Conservation (phyloP, 2,888 invertebrate species). For the Thysanoteuthis rhombus region DNA sequence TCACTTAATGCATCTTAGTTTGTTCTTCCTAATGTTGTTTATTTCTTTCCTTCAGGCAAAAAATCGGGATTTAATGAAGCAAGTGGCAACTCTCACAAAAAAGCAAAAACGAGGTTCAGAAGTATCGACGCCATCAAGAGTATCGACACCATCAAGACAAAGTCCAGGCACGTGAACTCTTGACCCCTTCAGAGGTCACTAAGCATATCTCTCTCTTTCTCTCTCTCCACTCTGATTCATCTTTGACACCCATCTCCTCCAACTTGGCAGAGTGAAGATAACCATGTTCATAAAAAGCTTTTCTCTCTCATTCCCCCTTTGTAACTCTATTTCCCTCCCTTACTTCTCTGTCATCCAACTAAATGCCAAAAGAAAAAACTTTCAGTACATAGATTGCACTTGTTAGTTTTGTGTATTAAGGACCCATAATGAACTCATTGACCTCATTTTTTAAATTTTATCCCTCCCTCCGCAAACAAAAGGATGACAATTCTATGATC, state of each 20-base stretch:
- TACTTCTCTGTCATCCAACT: too few relatives aligned
- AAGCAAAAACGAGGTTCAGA: slow-evolving; percentile 53
- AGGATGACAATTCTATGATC: too few relatives aligned
- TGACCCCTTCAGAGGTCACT: neutral
- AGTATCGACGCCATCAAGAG: neutral
- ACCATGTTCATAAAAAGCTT: neutral
- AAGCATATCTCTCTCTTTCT: neutral
- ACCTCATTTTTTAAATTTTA: too few relatives aligned
- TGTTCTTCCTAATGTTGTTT: neutral
- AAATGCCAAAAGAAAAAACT: too few relatives aligned
- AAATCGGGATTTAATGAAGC: slow-evolving; percentile 83
- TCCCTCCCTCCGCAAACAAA: neutral
- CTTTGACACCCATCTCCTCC: neutral
- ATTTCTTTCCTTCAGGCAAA: slow-evolving; percentile 73
- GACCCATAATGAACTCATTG: too few relatives aligned
- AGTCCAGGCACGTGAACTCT: neutral
- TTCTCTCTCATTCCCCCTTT: neutral
- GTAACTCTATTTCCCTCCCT: neutral
- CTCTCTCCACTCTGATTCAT: neutral
- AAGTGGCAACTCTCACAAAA: slow-evolving; percentile 86
- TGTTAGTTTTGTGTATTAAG: too few relatives aligned
- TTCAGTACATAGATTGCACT: too few relatives aligned
- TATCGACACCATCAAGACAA: neutral
- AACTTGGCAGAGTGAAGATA: neutral
- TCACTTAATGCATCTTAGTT: neutral